Evolutionary conservation across 2,113 vertebrate species (phyloP).

Genomic region (Oceanodroma tethys): DNA sequence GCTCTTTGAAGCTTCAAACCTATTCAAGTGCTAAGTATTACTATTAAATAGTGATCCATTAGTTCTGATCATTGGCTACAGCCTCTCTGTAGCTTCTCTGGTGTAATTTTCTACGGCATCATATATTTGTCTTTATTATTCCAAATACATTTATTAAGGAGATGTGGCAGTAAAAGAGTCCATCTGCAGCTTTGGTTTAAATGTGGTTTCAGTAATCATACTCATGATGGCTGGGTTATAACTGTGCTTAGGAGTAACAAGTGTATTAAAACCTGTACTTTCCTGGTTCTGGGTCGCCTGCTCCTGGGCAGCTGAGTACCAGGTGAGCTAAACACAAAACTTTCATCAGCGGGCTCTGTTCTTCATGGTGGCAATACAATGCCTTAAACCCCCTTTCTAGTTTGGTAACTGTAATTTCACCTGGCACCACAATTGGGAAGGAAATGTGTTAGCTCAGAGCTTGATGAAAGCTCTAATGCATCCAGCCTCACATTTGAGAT

Average conservation of each 20-base stretch:
- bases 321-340: neutral
- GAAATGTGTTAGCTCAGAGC: neutral
- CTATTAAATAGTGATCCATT: conserved; percentile 4
- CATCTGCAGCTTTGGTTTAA: neutral
- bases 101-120: neutral
- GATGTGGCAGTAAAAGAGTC: neutral
- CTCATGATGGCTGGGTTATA: neutral
- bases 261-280: neutral
- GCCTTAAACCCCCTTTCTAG: neutral
- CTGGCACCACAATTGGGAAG: neutral
- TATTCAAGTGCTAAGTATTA: neutral
- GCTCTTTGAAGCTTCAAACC: neutral
- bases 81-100: neutral
- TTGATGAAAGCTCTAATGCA: neutral
- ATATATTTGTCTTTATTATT: neutral
- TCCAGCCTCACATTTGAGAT: accelerated
- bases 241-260: neutral
- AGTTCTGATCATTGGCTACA: neutral
- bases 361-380: accelerated
- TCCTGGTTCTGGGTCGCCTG: neutral
- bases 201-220: neutral
- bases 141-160: neutral
- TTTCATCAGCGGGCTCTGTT: neutral
- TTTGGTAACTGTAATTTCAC: neutral
- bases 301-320: neutral